Evolutionary conservation across 2,113 vertebrate genomes (phyloP), one percentile per base, ranked within the genome.

Genomic region (Leptobrachium leishanense): DNA sequence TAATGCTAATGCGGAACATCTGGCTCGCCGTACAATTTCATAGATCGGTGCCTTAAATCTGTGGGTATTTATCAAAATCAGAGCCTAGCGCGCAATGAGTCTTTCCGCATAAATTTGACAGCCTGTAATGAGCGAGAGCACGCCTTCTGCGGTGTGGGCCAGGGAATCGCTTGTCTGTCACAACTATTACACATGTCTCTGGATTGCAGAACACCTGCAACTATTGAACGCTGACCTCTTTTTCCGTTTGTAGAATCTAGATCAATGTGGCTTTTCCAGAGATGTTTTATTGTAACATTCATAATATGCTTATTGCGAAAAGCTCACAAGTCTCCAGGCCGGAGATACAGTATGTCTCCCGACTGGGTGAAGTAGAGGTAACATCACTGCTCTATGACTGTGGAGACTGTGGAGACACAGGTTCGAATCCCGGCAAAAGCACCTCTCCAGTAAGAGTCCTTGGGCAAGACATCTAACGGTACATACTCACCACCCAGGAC

Each of bases 1-100:
- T 69, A 77, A 68, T 69, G 75, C 59, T 77, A 77, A 77, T 69
- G 75, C 75, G 43, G 74, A 77, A 68, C 75, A 77, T 77, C 75
- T 77, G 75, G 75, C 75, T 39, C 54, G 39, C 66, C 15, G 50
- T 68, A 57, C 75, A 69, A 69, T 77, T 77, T 69, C 75, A 57
- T 77, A 77, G 75, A 68, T 77, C 65, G 65, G 65, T 69, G 75
- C 53, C 55, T 77, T 77, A 77, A 77, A 65, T 68, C 66, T 77
- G 68, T 59, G 54, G 66, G 75, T 59, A 77, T 77, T 77, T 77
- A 77, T 77, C 75, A 77, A 77, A 68, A 68, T 77, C 71, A 68
- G 55, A 53, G 40, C 44, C 66, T 68, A 77, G 66, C 66, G 43
- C 9, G n/a, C 53, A 77, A 77, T 77, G 66, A 77, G 53, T 77